A percentile compares a stretch with the other conserved stretches of the same genome.
These are phyloP conservation scores for Teinopalpus imperialis DNA, from an alignment of 2,888 invertebrate genomes.

Conservation along the genomic window DNA sequence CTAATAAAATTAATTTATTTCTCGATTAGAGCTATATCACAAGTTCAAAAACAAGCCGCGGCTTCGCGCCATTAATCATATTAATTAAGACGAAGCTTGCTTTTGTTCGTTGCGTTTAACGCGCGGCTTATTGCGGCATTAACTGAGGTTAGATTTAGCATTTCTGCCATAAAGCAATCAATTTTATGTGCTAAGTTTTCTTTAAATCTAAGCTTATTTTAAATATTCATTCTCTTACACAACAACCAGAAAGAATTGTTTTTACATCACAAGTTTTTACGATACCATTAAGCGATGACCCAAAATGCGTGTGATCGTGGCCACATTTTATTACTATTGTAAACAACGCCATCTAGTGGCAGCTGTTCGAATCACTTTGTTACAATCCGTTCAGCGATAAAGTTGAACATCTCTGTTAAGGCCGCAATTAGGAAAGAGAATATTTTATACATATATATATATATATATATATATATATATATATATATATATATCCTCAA, in stretches of 20 bases:
- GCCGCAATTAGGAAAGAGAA: too few species aligned
- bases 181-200: too few species aligned
- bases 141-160: too few species aligned
- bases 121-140: too few species aligned
- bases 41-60: constrained; percentile 73
- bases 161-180: too few species aligned
- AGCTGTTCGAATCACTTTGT: constrained; percentile 47
- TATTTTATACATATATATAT: too few species aligned
- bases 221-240: constrained; percentile 9
- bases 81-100: constrained; percentile 78
- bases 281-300: constrained; percentile 36
- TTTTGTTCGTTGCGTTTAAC: constrained; percentile 74
- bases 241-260: constrained; percentile 16
- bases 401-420: too few species aligned
- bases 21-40: constrained; percentile 75
- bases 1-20: constrained; percentile 81
- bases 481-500: too few species aligned
- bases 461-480: too few species aligned
- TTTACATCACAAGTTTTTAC: constrained; percentile 31
- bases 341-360: constrained; percentile 62
- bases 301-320: constrained; percentile 13
- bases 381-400: too few species aligned
- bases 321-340: constrained; percentile 32
- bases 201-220: too few species aligned
- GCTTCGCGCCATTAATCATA: constrained; percentile 74